Percentiles rank a stretch among this genome's conserved stretches.
These are phyloP conservation scores for Spinus pinus DNA, from an alignment of 2,797 vertebrate species.

Conservation along the genomic window DNA sequence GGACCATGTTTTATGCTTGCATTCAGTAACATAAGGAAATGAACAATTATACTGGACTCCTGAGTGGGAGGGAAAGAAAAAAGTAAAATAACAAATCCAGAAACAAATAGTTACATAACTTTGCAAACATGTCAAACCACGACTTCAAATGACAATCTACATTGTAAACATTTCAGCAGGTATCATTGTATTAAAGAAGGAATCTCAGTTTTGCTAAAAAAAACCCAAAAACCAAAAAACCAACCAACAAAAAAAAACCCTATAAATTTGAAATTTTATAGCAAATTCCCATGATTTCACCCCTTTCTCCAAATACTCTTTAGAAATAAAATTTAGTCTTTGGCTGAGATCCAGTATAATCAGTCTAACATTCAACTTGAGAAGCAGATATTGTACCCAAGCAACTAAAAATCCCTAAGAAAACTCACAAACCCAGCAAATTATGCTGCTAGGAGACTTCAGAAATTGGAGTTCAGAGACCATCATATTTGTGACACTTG, in stretches of 20 bases:
- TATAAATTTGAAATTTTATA: not conserved
- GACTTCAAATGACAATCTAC: not conserved
- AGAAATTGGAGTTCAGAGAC: not conserved
- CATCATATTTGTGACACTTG: not conserved
- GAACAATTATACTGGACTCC: not conserved
- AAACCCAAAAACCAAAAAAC: not conserved
- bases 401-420: not conserved
- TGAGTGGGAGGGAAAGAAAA: too few species aligned
- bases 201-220: not conserved
- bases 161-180: not conserved
- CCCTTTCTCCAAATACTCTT: not conserved
- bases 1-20: not conserved
- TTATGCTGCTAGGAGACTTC: not conserved
- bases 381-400: not conserved
- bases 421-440: not conserved
- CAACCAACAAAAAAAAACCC: not conserved
- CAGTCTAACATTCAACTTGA: not conserved
- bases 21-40: not conserved
- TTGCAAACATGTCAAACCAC: not conserved
- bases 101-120: not conserved
- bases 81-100: not conserved
- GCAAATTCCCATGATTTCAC: rapidly evolving
- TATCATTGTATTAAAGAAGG: not conserved
- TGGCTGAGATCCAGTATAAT: not conserved
- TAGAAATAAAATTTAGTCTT: not conserved